Percentiles rank a stretch among this genome's conserved stretches.
These are phyloP conservation scores for Colletes gigas DNA, from an alignment of 1,140 invertebrate genomes.

Conservation along the genomic window DNA sequence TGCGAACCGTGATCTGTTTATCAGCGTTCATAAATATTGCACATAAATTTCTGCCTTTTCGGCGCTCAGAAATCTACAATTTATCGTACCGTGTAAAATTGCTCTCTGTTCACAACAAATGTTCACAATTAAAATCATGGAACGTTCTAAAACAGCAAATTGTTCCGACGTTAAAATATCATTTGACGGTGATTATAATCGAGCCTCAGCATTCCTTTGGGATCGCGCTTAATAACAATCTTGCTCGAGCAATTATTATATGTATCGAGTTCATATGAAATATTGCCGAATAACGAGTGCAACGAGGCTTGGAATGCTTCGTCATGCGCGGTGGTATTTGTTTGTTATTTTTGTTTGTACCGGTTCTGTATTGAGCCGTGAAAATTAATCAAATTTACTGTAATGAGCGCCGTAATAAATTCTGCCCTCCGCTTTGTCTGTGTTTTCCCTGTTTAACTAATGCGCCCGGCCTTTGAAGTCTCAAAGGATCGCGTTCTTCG, in stretches of 20 bases:
- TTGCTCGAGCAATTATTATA: neutral
- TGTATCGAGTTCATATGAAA: constrained; percentile 4
- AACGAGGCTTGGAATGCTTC: neutral
- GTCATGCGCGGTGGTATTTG: neutral
- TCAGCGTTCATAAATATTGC: neutral
- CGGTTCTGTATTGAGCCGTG: neutral
- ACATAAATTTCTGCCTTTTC: constrained; percentile 4
- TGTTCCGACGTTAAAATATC: neutral
- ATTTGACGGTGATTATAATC: constrained; percentile 15
- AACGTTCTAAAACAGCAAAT: neutral
- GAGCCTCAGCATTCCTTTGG: constrained; percentile 1
- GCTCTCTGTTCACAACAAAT: neutral
- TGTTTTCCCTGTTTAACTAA: neutral
- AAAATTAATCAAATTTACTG: constrained; percentile 2
- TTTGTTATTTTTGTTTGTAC: neutral
- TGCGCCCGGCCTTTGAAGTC: neutral
- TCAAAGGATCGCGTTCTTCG: neutral
- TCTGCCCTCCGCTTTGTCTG: neutral
- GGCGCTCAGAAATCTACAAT: neutral
- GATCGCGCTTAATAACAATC: constrained; percentile 21
- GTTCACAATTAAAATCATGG: neutral
- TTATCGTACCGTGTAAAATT: neutral
- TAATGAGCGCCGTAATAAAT: neutral
- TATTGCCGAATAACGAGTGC: neutral
- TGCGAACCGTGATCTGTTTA: neutral